Evolutionary conservation across 2,113 vertebrate genomes (phyloP), one percentile per base, ranked within the genome.

Genomic region (Eublepharis macularius): DNA sequence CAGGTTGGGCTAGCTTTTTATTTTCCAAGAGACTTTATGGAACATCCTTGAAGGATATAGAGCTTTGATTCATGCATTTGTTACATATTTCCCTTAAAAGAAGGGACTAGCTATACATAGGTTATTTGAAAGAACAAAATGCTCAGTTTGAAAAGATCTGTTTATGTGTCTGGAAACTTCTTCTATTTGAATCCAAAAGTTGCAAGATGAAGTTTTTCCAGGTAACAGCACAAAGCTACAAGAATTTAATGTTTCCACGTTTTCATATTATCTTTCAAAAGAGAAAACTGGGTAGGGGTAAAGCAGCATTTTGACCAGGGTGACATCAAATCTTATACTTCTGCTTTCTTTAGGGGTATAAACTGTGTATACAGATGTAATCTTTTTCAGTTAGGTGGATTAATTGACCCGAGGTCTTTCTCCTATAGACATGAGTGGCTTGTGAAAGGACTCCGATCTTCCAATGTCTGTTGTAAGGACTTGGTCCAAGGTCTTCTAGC

Each of bases 81-180:
- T 84, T 70, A 78, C 65, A 43, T 19, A 34, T 83, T 76, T 68
- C 45, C 84, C 74, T 57, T 49, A 51, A 82, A 34, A 4, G 76
- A 29, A 47, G 32, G 14, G 39, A 17, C 16, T 41, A 0, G n/a
- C 49, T 8, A n/a, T 3, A 9, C 17, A 32, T 34, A 10, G n/a
- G 3, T 36, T 6, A 21, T 60, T n/a, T 32, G 26, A 17, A 45
- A 57, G 14, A 76, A 13, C 16, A 8, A 43, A 29, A n/a, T 13
- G 26, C 24, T 26, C 32, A 4, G 2, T 34, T 41, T 51, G n/a
- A 12, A 4, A 51, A 32, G 21, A 72, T 11, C 14, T 41, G 43
- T 14, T 4, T 19, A 1, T 39, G 24, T 3, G 57, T 45, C 34
- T 2, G 10, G 32, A 0, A 8, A 5, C 6, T 26, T 24, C 66